phyloP scores from a whole-genome alignment of 2,797 vertebrate genomes.

The Hylomyscus alleni region DNA sequence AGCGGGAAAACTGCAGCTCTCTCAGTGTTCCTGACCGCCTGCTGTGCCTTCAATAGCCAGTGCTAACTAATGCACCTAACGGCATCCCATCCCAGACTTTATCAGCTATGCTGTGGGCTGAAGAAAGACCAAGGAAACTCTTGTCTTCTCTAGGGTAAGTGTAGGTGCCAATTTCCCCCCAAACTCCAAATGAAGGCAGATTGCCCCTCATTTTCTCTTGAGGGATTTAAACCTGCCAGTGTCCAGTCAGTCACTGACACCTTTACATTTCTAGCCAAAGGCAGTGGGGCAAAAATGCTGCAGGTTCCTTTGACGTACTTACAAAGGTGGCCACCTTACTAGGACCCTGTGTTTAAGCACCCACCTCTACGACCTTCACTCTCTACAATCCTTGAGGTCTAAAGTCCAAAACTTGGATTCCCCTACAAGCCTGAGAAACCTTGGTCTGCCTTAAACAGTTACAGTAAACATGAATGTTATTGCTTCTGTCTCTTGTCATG shows the following conservation, averaged over 20 bases:
- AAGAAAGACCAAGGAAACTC: background rate
- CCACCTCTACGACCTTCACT: background rate
- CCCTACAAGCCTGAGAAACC: background rate
- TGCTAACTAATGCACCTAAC: background rate
- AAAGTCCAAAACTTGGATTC: background rate
- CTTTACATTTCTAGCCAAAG: constrained; percentile 40
- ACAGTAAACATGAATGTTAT: background rate
- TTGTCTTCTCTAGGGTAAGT: background rate
- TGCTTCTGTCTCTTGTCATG: background rate
- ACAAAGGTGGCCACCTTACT: background rate
- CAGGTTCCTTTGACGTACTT: background rate
- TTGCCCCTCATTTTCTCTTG: constrained; percentile 1
- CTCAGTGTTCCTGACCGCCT: background rate
- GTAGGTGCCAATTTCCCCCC: background rate
- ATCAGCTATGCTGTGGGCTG: background rate
- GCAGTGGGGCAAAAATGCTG: background rate
- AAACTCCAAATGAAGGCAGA: background rate
- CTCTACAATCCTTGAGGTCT: background rate
- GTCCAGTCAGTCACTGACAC: background rate
- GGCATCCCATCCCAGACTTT: background rate
- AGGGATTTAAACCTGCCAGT: background rate
- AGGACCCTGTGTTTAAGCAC: background rate
- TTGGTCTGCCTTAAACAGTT: background rate
- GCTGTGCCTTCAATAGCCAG: background rate
- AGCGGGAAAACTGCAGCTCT: background rate